Conservation (phyloP, 2,113 vertebrate genomes). For the Miniopterus natalensis region DNA sequence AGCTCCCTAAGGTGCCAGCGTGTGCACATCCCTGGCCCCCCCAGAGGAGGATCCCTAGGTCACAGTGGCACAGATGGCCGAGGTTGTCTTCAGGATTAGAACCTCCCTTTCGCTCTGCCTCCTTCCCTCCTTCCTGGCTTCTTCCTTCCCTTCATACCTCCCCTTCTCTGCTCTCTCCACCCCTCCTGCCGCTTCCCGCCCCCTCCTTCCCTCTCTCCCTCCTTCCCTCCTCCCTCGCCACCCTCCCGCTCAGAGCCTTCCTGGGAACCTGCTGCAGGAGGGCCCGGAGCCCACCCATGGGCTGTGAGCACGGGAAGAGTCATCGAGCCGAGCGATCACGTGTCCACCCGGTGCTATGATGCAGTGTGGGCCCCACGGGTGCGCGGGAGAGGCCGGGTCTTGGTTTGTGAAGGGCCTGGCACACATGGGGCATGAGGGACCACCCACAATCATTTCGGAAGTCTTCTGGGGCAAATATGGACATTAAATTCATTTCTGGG, state of each 20-base stretch:
- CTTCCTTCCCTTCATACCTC: not conserved
- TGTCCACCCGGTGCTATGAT: not conserved
- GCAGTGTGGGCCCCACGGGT: not conserved
- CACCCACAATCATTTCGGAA: not conserved
- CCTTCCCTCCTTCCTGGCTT: not conserved
- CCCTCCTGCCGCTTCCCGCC: no score
- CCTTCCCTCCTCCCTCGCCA: no score
- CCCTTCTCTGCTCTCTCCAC: no score
- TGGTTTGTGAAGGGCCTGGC: not conserved
- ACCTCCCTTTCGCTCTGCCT: not conserved
- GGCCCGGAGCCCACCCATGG: fast-evolving
- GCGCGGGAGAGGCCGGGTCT: not conserved
- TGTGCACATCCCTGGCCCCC: fast-evolving
- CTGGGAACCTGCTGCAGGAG: not conserved
- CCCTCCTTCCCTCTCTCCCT: no score
- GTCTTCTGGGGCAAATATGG: not conserved
- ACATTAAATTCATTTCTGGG: not conserved
- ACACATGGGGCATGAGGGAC: not conserved
- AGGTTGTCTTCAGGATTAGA: not conserved
- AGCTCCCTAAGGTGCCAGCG: not conserved
- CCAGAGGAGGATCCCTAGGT: not conserved
- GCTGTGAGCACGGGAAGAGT: not conserved
- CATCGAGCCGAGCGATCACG: not conserved
- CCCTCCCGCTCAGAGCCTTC: no score
- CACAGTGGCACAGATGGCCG: not conserved